These are phyloP conservation scores for Lithophane leautieri DNA, from an alignment of 2,888 invertebrate species.

Conservation along the genomic window DNA sequence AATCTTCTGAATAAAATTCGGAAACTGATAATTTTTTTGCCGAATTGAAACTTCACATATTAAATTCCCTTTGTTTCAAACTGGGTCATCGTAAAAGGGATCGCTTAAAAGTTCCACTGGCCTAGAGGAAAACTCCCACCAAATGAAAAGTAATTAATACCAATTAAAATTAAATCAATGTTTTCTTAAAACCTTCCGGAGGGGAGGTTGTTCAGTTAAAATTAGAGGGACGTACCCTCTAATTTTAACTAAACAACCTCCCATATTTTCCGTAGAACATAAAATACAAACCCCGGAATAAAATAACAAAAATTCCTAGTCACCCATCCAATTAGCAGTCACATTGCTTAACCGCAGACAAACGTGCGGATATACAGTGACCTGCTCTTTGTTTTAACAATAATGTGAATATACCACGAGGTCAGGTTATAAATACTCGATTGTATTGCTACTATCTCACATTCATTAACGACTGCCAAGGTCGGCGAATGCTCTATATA, in stretches of 20 bases:
- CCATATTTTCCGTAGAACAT: background rate
- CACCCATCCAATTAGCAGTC: slow-evolving; percentile 53
- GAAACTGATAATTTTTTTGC: background rate
- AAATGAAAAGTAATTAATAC: slow-evolving; percentile 49
- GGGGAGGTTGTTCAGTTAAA: too few species aligned
- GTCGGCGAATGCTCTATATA: slow-evolving; percentile 69
- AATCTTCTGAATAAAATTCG: background rate
- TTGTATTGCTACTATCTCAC: slow-evolving; percentile 77
- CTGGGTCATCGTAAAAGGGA: slow-evolving; percentile 19
- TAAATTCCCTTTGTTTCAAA: slow-evolving; percentile 22
- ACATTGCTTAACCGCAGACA: slow-evolving; percentile 51
- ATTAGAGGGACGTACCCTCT: background rate
- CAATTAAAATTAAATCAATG: slow-evolving; percentile 37
- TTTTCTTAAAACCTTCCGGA: slow-evolving; percentile 21
- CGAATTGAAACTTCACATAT: background rate
- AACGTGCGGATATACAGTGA: slow-evolving; percentile 50
- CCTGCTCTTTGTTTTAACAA: slow-evolving; percentile 66
- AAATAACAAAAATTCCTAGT: slow-evolving; percentile 16
- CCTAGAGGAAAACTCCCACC: slow-evolving; percentile 22
- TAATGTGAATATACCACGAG: slow-evolving; percentile 66
- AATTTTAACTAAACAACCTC: slow-evolving; percentile 25
- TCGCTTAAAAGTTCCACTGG: slow-evolving; percentile 20
- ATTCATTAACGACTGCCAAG: slow-evolving; percentile 78
- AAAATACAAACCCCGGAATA: slow-evolving; percentile 29
- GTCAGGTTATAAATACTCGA: slow-evolving; percentile 52